Conservation (phyloP, 2,797 vertebrate genomes). For the Astyanax mexicanus region DNA sequence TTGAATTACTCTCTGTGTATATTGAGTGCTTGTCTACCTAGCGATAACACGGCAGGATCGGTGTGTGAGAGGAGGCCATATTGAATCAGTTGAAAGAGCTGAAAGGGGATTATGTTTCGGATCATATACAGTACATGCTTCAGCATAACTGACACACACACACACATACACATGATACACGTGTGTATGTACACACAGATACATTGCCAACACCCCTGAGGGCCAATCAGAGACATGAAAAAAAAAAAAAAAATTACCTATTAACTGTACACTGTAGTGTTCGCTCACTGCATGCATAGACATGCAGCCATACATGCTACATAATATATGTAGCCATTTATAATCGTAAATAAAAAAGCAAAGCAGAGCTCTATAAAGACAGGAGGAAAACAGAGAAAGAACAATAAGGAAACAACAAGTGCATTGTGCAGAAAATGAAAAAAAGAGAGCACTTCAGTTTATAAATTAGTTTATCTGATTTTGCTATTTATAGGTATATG, state of each 20-base stretch:
- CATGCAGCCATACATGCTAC: constrained; percentile 3
- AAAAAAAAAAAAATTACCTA: constrained; percentile 29
- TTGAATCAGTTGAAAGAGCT: background rate
- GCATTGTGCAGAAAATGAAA: no score
- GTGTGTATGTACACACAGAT: constrained; percentile 10
- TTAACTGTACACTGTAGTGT: background rate
- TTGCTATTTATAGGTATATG: no score
- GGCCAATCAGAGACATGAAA: constrained; percentile 54
- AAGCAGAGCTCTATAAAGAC: constrained; percentile 7
- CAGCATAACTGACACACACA: background rate
- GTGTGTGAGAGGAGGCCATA: background rate
- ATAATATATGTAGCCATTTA: constrained; percentile 49
- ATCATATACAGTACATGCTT: constrained; percentile 10
- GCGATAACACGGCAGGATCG: background rate
- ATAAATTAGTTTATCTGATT: no score
- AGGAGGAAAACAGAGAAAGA: background rate
- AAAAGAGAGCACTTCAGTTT: no score
- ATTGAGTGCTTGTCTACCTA: background rate
- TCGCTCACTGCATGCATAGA: constrained; percentile 9
- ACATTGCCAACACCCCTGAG: constrained; percentile 62
- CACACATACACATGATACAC: no score
- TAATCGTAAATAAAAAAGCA: constrained; percentile 56
- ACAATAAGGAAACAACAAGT: background rate
- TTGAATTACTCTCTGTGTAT: background rate
- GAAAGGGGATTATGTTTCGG: background rate